Base-by-base conservation (phyloP, 2,888 invertebrate species). In the Eudasyphora cyanicolor region DNA sequence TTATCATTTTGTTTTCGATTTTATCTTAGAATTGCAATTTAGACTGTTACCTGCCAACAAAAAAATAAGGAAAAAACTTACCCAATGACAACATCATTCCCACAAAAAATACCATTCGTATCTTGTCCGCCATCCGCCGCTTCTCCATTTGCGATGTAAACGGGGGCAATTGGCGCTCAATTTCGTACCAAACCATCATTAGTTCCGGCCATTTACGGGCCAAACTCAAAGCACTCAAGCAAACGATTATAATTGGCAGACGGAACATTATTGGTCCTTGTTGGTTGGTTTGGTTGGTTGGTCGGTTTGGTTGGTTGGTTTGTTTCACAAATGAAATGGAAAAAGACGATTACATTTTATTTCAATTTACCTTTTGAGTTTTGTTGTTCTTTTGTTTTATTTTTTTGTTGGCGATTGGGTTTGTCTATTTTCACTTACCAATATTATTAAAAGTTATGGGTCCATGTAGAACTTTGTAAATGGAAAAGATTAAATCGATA, bases 181-280 rank as follows among this genome's bases (percentile, higher is more conserved):
- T 89, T 76, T 91, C 89, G 67, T 92, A 89, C 94, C 94, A 94
- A 27, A 91, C 89, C 67, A 89, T 75, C 88, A 93, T 92, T 32
- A 94, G 88, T 17, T 86, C 87, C 2, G 94, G 94, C 94, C 94
- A 94, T 74, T 93, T 89, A 32, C 89, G 91, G 0, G 94, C 93
- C 84, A 94, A 88, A 79, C 89, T 90, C 6, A 94, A 88, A 67
- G 94, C 93, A 54, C 86, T 88, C 0, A 88, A 38, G 7, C 88
- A 85, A 0, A 88, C 89, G 6, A 88, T 57, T 7, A 90, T 79
- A 12, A 89, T 89, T 32, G 88, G 90, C 60, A 85, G 29, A 8
- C 90, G 89, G 81, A 92, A 92, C 75, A 92, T 90, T 12, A 92
- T 70, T 0, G 91, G 91, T 49, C 90, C 90, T 67, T 89, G n/a